Evolutionary conservation across 2,888 invertebrate genomes (phyloP), one percentile per base, ranked within the genome.

Genomic region (Tachina fera): DNA sequence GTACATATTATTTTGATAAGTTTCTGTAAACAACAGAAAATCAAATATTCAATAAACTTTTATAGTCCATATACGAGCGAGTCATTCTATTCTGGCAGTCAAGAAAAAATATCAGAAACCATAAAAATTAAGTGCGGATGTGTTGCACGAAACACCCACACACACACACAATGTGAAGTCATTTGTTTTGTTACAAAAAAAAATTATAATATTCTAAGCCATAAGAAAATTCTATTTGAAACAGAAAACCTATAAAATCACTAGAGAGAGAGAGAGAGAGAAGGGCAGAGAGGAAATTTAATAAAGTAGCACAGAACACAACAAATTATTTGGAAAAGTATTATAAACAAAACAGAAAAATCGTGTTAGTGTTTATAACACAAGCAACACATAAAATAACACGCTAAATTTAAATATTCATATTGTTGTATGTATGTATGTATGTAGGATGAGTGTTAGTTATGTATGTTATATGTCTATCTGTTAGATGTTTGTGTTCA

Each of bases 41-140:
- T 84, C 65, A 75, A 84, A 84, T 65, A 84, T 80, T 83, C 79
- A 83, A 75, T 75, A 78, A 79, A 83, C 9, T 56, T 83, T 76
- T 56, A 39, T 82, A 19, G 71, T 58, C n/a, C 19, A 56, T 63
- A 56, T 63, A 13, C 56, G 31, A 31, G 31, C 31, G 31, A 78
- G 14, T 49, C 47, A 13, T 14, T 49, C 11, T 6, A 49, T 49
- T 49, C 49, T 49, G 63, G 43, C n/a, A 68, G 5, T 39, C 47
- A 39, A 31, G 6, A 31, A 31, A 43, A 43, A 41, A 13, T 75
- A 61, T 53, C 58, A 82, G 56, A 82, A 51, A 53, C 53, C 63
- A 82, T 67, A 70, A 83, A 67, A 70, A 61, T 60, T 47, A 45
- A 43, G 39, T 61, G 65, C 31, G 14, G 11, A 49, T 47, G 65